Percentiles rank a stretch among this genome's conserved stretches.
phyloP scores from a whole-genome alignment of 92 coral and sea anemone genomes.

The Epizoanthus fatuus region DNA sequence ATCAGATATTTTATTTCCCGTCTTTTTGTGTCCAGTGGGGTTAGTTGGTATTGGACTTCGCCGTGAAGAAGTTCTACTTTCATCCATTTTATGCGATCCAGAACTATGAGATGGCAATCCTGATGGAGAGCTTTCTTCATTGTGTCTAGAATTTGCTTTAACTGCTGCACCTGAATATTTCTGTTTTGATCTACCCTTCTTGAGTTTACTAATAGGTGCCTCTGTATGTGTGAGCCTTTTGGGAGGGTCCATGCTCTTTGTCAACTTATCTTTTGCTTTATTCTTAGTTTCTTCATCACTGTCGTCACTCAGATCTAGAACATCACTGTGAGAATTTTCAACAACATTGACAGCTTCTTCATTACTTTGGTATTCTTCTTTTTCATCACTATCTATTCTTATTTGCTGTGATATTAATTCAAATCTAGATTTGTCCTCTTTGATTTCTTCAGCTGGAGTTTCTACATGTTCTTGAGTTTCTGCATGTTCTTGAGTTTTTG shows the following conservation, averaged over 20 bases:
- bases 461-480: background rate
- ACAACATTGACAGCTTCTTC: constrained; percentile 6
- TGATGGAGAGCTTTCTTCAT: background rate
- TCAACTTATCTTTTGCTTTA: background rate
- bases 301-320: constrained; percentile 17
- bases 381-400: background rate
- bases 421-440: background rate
- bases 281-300: background rate
- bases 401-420: background rate
- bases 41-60: background rate
- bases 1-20: background rate
- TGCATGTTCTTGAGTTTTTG: background rate
- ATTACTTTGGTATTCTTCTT: constrained; percentile 18
- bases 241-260: background rate
- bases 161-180: constrained; percentile 52
- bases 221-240: background rate
- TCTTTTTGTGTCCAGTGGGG: background rate
- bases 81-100: background rate
- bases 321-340: constrained; percentile 42
- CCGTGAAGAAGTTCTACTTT: background rate
- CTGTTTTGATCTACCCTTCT: constrained; percentile 4
- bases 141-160: constrained; percentile 12
- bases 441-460: background rate
- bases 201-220: background rate
- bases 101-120: background rate